Percentiles rank a stretch among this genome's conserved stretches.
phyloP scores from a whole-genome alignment of 2,888 invertebrate genomes.

The Lochmaea crataegi region DNA sequence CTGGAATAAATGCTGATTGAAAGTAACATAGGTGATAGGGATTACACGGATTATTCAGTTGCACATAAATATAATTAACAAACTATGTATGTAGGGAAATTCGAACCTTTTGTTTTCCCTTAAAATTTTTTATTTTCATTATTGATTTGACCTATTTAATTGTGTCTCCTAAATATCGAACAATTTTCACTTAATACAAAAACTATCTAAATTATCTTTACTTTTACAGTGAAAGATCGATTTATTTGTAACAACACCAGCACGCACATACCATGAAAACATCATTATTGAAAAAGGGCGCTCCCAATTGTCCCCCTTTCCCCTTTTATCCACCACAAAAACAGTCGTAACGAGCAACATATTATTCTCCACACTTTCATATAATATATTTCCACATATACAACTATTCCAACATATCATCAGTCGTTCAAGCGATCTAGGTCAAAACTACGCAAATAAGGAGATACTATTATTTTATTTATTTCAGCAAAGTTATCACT shows the following conservation, averaged over 20 bases:
- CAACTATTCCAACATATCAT: not conserved
- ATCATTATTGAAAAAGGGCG: constrained; percentile 29
- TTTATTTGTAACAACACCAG: constrained; percentile 11
- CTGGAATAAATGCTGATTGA: no score
- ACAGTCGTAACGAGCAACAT: not conserved
- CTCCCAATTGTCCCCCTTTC: constrained; percentile 8
- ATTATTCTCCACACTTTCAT: not conserved
- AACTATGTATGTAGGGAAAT: no score
- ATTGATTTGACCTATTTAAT: not conserved
- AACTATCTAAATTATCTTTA: constrained; percentile 1
- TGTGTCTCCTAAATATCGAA: not conserved
- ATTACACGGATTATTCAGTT: no score
- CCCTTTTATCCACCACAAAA: not conserved
- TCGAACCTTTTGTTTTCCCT: no score
- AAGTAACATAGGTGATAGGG: no score
- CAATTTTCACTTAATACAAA: not conserved
- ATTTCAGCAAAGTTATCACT: constrained; percentile 10
- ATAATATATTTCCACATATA: not conserved
- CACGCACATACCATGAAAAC: constrained; percentile 28
- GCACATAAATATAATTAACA: no score
- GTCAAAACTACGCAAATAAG: constrained; percentile 25
- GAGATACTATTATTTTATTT: constrained; percentile 2
- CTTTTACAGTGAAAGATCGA: constrained; percentile 16
- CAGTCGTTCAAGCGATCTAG: constrained; percentile 19
- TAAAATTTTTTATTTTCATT: not conserved